Conservation (phyloP, 2,888 invertebrate species). For the Oscheius sp. region DNA sequence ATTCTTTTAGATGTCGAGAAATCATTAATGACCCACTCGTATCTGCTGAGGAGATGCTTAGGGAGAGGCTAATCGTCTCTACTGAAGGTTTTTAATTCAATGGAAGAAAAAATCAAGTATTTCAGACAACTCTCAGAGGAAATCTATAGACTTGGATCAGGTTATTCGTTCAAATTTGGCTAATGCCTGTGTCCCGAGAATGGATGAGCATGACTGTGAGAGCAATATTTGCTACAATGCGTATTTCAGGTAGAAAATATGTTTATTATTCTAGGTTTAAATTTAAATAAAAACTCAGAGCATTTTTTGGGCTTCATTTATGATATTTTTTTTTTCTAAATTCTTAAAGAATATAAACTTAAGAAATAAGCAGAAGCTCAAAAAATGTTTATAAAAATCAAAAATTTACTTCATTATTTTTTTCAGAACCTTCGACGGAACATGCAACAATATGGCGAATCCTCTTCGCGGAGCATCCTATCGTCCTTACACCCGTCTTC, state of each 20-base stretch:
- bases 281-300: no score
- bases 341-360: not conserved
- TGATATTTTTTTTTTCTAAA: no score
- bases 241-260: slow-evolving; percentile 51
- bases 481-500: slow-evolving; percentile 75
- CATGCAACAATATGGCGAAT: slow-evolving; percentile 89
- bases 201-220: slow-evolving; percentile 68
- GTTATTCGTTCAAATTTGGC: slow-evolving; percentile 66
- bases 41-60: slow-evolving; percentile 63
- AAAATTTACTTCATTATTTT: no score
- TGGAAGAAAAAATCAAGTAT: not conserved
- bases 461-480: slow-evolving; percentile 92
- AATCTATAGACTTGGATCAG: slow-evolving; percentile 54
- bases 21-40: slow-evolving; percentile 61
- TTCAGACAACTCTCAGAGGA: slow-evolving; percentile 52
- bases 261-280: not conserved
- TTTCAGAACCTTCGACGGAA: slow-evolving; percentile 88
- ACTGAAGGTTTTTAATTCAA: slow-evolving; percentile 52
- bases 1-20: slow-evolving; percentile 52
- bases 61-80: slow-evolving; percentile 57
- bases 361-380: not conserved
- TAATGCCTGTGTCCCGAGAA: slow-evolving; percentile 67
- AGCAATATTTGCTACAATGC: slow-evolving; percentile 66
- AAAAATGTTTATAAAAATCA: not conserved
- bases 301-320: no score